Evolutionary conservation across 2,113 vertebrate species (phyloP), one percentile per base, ranked within the genome.

Genomic region (Burhinus oedicnemus): DNA sequence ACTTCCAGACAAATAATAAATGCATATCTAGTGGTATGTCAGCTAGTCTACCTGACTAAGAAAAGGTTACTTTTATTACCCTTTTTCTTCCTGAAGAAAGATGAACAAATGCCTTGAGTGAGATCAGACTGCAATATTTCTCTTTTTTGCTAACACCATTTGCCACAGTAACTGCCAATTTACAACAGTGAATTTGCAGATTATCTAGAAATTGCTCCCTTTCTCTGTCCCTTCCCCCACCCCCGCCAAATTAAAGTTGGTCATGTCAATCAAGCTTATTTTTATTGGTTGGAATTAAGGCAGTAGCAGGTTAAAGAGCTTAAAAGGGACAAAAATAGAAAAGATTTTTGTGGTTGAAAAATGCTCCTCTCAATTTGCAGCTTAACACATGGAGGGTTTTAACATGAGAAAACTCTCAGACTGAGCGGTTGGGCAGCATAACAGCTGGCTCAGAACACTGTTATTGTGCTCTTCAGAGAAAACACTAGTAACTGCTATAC

Each of bases 271-370:
- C 94, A 96, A 92, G 95, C 94, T 97, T 96, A 83, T 88, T 96
- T 97, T 93, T 93, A 94, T 90, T 96, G 81, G 93, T 82, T 95
- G 94, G 96, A 97, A 96, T 95, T 97, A 97, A 97, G 89, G 81
- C 84, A 96, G 84, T 86, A 95, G 78, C 66, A 88, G 72, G 95
- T 97, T 97, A 97, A 98, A 97, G 93, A 97, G 97, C 96, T 97
- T 97, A 93, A 97, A 95, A 74, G 51, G 42, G 64, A 94, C 86
- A 87, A 96, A 98, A 97, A 97, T 96, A 97, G 97, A 96, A 96
- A 96, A 92, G 55, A 90, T 81, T 92, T 92, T 85, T 29, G 52
- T 93, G 58, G 66, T 80, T 91, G 90, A 95, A 98, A 97, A 96
- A 89, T 84, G 51, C 29, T 96, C 45, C 87, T 95, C 77, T 97